Conservation (phyloP, 2,113 vertebrate genomes). For the Procapra przewalskii region DNA sequence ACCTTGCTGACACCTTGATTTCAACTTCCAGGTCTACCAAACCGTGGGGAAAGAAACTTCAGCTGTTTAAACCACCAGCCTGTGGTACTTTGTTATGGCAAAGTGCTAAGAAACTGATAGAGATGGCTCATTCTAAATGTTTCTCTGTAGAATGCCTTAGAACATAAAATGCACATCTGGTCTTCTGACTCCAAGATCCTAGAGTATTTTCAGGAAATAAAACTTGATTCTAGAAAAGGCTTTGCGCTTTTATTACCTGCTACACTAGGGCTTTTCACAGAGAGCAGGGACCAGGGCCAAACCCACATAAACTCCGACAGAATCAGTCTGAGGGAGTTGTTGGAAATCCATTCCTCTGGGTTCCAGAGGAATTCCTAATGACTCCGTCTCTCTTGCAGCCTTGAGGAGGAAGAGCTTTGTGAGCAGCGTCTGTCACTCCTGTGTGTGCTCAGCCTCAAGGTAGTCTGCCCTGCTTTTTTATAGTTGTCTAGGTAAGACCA, state of each 20-base stretch:
- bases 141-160: background rate
- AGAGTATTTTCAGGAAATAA: slow-evolving; percentile 23
- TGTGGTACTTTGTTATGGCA: background rate
- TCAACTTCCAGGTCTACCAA: background rate
- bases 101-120: background rate
- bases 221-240: background rate
- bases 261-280: background rate
- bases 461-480: background rate
- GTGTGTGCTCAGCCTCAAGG: background rate
- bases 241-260: background rate
- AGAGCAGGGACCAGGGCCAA: background rate
- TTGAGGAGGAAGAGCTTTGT: background rate
- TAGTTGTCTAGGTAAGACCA: background rate
- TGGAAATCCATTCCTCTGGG: background rate
- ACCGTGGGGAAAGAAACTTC: background rate
- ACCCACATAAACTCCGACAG: background rate
- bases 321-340: background rate
- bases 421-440: background rate
- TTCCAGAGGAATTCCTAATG: background rate
- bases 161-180: slow-evolving; percentile 19
- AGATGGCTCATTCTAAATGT: slow-evolving; percentile 1
- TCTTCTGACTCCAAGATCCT: slow-evolving; percentile 6
- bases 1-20: background rate
- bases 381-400: background rate
- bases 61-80: background rate